These are phyloP conservation scores for Ditylenchus dipsaci DNA, from an alignment of 1,140 invertebrate species.

Conservation along the genomic window DNA sequence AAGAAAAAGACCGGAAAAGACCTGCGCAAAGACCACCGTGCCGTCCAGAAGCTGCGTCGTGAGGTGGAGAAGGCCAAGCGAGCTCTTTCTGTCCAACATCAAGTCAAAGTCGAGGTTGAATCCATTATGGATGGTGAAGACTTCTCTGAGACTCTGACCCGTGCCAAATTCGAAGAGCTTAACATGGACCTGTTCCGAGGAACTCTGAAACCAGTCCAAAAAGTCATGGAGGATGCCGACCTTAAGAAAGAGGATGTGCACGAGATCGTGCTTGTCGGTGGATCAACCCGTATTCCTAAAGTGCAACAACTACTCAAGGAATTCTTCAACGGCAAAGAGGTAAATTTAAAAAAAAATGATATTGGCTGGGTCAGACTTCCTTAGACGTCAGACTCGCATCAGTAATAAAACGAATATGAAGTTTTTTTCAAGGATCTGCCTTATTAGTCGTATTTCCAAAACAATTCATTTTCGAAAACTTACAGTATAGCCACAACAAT, in stretches of 20 bases:
- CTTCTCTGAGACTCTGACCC: conserved; percentile 95
- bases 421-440: too few relatives aligned
- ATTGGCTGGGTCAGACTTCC: too few relatives aligned
- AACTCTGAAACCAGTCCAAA: conserved; percentile 94
- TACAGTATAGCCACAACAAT: too few relatives aligned
- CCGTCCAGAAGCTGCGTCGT: conserved; percentile 64
- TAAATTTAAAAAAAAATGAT: background rate
- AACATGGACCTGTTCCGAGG: conserved; percentile 98
- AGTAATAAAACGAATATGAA: too few relatives aligned
- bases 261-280: conserved; percentile 97
- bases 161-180: conserved; percentile 98
- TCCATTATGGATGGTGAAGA: conserved; percentile 98
- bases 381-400: too few relatives aligned
- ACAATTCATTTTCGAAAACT: too few relatives aligned
- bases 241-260: conserved; percentile 97
- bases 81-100: conserved; percentile 76
- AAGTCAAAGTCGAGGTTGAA: conserved; percentile 94
- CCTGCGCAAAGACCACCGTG: conserved; percentile 62
- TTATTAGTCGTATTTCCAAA: too few relatives aligned
- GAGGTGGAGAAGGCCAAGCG: conserved; percentile 68
- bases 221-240: conserved; percentile 93
- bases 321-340: conserved; percentile 84
- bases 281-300: conserved; percentile 97
- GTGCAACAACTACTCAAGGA: conserved; percentile 97
- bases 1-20: conserved; percentile 66